A percentile compares a stretch with the other conserved stretches of the same genome.
phyloP scores from a whole-genome alignment of 1,140 invertebrate species.

The Oncopeltus fasciatus region DNA sequence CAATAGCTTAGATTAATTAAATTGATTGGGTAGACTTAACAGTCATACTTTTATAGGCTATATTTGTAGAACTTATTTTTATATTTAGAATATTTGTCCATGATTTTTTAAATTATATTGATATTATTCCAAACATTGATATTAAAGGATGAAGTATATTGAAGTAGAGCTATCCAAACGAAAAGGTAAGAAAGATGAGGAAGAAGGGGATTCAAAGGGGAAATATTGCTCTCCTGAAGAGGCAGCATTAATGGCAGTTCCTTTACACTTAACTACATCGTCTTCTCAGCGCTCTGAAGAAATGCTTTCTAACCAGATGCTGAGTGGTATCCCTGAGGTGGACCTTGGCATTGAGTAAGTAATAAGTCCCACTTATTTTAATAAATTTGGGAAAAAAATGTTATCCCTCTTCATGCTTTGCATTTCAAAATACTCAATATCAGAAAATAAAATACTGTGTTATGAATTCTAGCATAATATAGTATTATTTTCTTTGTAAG shows the following conservation, averaged over 20 bases:
- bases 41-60: too few species aligned
- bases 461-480: too few species aligned
- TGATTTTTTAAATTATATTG: too few species aligned
- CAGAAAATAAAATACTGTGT: neutral
- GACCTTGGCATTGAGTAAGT: slow-evolving; percentile 91
- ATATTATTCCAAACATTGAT: neutral
- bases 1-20: too few species aligned
- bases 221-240: slow-evolving; percentile 75
- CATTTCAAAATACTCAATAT: neutral
- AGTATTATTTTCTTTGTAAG: too few species aligned
- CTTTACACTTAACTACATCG: slow-evolving; percentile 70
- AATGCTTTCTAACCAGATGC: slow-evolving; percentile 99
- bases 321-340: slow-evolving; percentile 98
- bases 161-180: slow-evolving; percentile 80
- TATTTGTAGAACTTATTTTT: too few species aligned
- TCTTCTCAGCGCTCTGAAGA: slow-evolving; percentile 75
- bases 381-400: too few species aligned
- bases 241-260: slow-evolving; percentile 67
- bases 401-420: too few species aligned
- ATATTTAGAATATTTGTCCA: too few species aligned
- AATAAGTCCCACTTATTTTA: too few species aligned
- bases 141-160: slow-evolving; percentile 80
- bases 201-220: slow-evolving; percentile 31
- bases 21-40: too few species aligned
- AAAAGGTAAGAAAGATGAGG: slow-evolving; percentile 45